Evolutionary conservation across 2,113 vertebrate species (phyloP).

Genomic region (Osmerus mordax): DNA sequence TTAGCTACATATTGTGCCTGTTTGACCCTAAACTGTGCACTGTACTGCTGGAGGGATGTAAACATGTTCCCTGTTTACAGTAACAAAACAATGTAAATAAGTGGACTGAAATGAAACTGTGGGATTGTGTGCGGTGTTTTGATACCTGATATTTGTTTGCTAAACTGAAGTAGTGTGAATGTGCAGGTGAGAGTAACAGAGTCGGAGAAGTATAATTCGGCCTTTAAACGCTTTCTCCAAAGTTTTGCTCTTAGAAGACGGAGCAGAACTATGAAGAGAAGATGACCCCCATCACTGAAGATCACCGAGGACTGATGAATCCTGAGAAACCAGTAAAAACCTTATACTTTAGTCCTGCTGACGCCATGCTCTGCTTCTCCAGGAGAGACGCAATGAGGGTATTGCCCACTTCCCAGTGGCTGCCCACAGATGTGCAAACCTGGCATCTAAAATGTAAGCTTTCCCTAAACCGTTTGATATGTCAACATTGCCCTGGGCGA

Average conservation of each 20-base stretch:
- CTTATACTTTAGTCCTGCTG: background rate
- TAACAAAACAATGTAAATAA: background rate
- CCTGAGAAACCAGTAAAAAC: background rate
- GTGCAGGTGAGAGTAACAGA: no score
- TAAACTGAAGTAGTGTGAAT: no score
- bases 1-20: constrained; percentile 28
- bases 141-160: no score
- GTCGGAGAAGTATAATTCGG: no score
- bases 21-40: constrained; percentile 26
- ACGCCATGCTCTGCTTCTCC: background rate
- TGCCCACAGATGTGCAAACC: constrained; percentile 1
- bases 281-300: background rate
- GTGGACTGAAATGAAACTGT: no score
- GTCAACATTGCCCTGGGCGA: constrained; percentile 12
- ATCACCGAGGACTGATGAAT: background rate
- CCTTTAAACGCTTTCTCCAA: no score
- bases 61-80: background rate
- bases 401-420: background rate
- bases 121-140: no score
- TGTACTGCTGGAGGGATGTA: constrained; percentile 19
- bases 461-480: background rate
- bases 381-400: background rate
- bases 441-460: constrained; percentile 1
- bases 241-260: no score
- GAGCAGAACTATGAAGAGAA: no score